Evolutionary conservation across 1,140 invertebrate species (phyloP), one percentile per base, ranked within the genome.

Genomic region (Daktulosphaira vitifoliae): DNA sequence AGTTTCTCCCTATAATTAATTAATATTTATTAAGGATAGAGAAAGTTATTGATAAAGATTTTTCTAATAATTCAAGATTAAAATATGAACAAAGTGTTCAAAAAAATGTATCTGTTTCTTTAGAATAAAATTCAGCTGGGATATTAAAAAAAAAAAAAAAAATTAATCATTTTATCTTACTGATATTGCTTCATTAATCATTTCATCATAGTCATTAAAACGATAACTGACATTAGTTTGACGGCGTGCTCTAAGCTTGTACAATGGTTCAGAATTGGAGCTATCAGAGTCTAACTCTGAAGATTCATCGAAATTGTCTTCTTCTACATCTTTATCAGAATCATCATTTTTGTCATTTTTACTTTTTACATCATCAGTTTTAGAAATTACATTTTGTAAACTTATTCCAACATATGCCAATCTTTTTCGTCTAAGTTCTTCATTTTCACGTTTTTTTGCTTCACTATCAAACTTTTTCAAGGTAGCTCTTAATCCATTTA

Each of bases 161-260:
- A 22, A 25, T 7, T 52, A 64, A 51, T 73, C 75, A 84, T 84
- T 76, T 90, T 84, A 64, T 20, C 18, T 62, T 62, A 62, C 56
- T 22, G 44, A 62, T 20, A 96, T 89, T 13, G 93, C 93, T 50
- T 88, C 90, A 72, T 92, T 89, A 49, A 96, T 96, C 70, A 96
- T 82, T 16, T 94, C 87, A 74, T 96, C 93, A 75, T 90, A 97
- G 73, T 96, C 92, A 72, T 92, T 90, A 68, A 93, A 88, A 54
- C 83, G 81, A 70, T 94, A 92, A 69, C 85, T 93, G 48, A 90
- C 84, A 20, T 87, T 84, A 50, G 83, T 79, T 71, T 83, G 80
- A 13, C 84, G 77, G 18, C 89, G 78, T 71, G 88, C 85, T 7
- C 89, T 79, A 68, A 92, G 75, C 69, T 90, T 83, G 76, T 92